Evolutionary conservation across 2,888 invertebrate species (phyloP).

Genomic region (Mimumesa dahlbomi): DNA sequence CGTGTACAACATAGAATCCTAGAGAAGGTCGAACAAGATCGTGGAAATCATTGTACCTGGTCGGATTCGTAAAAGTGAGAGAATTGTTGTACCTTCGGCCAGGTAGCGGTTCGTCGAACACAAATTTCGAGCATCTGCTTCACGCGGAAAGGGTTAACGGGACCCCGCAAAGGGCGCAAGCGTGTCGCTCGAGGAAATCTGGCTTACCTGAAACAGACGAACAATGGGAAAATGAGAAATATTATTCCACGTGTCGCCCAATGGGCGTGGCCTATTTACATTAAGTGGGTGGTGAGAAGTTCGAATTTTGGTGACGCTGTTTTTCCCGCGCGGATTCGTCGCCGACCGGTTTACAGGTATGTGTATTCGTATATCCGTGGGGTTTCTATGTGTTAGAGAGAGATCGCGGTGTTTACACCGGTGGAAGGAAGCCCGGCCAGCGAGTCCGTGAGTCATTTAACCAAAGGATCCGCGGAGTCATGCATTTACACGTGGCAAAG

Average conservation of each 20-base stretch:
- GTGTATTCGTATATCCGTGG: slow-evolving; percentile 11
- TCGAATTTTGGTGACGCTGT: too few species aligned
- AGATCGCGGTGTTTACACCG: slow-evolving; percentile 37
- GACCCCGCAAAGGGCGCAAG: background rate
- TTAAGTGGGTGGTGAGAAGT: too few species aligned
- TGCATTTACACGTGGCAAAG: slow-evolving; percentile 31
- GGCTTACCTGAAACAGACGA: slow-evolving; percentile 51
- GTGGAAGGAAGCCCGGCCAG: slow-evolving; percentile 44
- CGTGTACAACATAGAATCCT: too few species aligned
- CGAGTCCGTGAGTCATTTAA: slow-evolving; percentile 39
- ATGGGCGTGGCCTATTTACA: too few species aligned
- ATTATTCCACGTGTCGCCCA: too few species aligned
- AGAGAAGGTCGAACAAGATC: too few species aligned
- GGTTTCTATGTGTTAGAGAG: slow-evolving; percentile 32
- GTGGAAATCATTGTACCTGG: too few species aligned
- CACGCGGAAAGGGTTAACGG: slow-evolving; percentile 30
- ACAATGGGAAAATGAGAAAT: background rate
- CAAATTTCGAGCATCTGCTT: slow-evolving; percentile 3
- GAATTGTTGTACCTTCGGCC: slow-evolving; percentile 32
- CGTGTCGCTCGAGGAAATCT: slow-evolving; percentile 5
- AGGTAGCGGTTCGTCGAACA: slow-evolving; percentile 24
- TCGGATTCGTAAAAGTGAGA: too few species aligned
- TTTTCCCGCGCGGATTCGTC: background rate
- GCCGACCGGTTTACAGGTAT: background rate
- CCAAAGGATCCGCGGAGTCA: slow-evolving; percentile 32